These are phyloP conservation scores for Zaprionus tsacasi DNA, from an alignment of 1,140 invertebrate genomes.

Conservation along the genomic window DNA sequence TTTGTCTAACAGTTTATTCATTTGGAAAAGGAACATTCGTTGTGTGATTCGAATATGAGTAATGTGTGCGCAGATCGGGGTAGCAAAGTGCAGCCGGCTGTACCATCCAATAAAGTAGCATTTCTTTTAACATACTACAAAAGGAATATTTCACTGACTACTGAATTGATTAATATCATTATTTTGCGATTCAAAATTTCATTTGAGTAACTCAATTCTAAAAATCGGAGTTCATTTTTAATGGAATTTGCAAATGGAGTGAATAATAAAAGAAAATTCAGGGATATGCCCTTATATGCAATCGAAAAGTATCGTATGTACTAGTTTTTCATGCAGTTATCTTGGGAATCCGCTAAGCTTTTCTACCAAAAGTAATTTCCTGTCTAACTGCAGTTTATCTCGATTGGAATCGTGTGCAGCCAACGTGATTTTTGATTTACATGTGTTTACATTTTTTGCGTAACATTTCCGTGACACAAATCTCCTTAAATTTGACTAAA, in stretches of 20 bases:
- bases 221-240: neutral
- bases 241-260: neutral
- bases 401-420: conserved; percentile 27
- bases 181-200: conserved; percentile 12
- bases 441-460: conserved; percentile 76
- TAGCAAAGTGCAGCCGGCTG: conserved; percentile 34
- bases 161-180: conserved; percentile 4
- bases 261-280: neutral
- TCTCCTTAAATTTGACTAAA: conserved; percentile 84
- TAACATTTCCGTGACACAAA: conserved; percentile 77
- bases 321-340: neutral
- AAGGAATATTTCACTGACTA: neutral
- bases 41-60: conserved; percentile 63
- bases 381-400: neutral
- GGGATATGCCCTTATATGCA: neutral
- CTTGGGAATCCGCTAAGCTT: conserved; percentile 5
- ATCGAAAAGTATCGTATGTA: neutral
- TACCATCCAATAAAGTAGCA: neutral
- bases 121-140: neutral
- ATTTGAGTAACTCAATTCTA: neutral
- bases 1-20: conserved; percentile 82
- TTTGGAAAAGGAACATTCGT: conserved; percentile 66
- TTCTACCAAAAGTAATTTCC: conserved; percentile 2
- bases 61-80: conserved; percentile 44
- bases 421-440: conserved; percentile 74